These are phyloP conservation scores for Xylota segnis DNA, from an alignment of 2,888 invertebrate species.

Conservation along the genomic window DNA sequence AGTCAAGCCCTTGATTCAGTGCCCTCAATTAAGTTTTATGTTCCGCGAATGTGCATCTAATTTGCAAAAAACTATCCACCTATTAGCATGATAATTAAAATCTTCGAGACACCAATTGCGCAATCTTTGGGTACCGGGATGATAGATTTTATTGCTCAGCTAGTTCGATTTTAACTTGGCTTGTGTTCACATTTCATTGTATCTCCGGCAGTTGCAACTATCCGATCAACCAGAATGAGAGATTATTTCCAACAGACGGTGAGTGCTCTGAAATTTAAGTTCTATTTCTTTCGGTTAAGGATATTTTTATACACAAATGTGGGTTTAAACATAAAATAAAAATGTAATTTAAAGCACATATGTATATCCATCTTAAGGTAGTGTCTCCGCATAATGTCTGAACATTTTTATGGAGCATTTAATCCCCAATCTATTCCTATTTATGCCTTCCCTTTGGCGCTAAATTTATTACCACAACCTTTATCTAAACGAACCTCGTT, in stretches of 20 bases:
- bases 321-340: too few species aligned
- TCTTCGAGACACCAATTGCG: slow-evolving; percentile 25
- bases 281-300: too few species aligned
- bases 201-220: background rate
- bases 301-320: too few species aligned
- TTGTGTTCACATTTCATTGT: slow-evolving; percentile 14
- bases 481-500: too few species aligned
- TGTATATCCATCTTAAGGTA: too few species aligned
- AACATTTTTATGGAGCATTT: too few species aligned
- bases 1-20: slow-evolving; percentile 18
- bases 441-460: too few species aligned
- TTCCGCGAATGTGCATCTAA: slow-evolving; percentile 3
- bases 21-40: slow-evolving; percentile 8
- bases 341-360: too few species aligned
- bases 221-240: slow-evolving; percentile 2
- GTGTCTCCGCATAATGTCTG: too few species aligned
- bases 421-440: too few species aligned
- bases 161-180: slow-evolving; percentile 12
- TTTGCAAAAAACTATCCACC: background rate
- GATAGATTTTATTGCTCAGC: slow-evolving; percentile 31
- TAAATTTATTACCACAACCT: too few species aligned
- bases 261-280: background rate
- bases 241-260: background rate
- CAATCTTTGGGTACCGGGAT: background rate
- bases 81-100: slow-evolving; percentile 50